Evolutionary conservation across 2,113 vertebrate genomes (phyloP).

Genomic region (Alaudala cheleensis): DNA sequence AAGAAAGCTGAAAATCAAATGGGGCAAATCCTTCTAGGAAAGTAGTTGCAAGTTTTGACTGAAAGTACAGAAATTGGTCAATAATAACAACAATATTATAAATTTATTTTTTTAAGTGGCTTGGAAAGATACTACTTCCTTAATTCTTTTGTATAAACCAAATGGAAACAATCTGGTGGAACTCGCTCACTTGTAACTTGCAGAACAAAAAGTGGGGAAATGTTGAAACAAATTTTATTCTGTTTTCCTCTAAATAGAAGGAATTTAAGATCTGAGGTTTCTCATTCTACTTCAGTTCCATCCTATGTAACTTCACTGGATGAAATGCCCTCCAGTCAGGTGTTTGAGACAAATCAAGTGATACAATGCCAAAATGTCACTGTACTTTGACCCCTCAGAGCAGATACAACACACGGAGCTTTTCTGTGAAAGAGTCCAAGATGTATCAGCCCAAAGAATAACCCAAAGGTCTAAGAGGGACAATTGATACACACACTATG

Average conservation of each 20-base stretch:
- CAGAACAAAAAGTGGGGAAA: not conserved
- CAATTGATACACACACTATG: not conserved
- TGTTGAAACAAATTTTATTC: not conserved
- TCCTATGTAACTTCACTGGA: not conserved
- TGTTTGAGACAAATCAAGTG: not conserved
- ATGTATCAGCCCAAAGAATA: not conserved
- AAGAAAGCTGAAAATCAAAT: not conserved
- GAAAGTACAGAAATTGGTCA: not conserved
- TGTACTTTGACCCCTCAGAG: not conserved
- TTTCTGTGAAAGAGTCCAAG: not conserved
- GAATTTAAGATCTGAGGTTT: not conserved
- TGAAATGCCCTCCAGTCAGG: not conserved
- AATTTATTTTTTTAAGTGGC: not conserved
- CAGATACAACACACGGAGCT: rapidly evolving
- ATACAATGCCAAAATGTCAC: not conserved
- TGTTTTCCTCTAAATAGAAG: not conserved
- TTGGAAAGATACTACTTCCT: not conserved
- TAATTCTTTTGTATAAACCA: not conserved
- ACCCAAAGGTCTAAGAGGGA: not conserved
- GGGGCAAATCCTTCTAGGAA: not conserved
- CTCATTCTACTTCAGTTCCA: not conserved
- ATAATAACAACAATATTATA: not conserved
- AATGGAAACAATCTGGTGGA: not conserved
- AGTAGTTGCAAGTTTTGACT: not conserved
- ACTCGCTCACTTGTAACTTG: not conserved